Evolutionary conservation across 2,113 vertebrate genomes (phyloP).

Genomic region (Antechinus flavipes): DNA sequence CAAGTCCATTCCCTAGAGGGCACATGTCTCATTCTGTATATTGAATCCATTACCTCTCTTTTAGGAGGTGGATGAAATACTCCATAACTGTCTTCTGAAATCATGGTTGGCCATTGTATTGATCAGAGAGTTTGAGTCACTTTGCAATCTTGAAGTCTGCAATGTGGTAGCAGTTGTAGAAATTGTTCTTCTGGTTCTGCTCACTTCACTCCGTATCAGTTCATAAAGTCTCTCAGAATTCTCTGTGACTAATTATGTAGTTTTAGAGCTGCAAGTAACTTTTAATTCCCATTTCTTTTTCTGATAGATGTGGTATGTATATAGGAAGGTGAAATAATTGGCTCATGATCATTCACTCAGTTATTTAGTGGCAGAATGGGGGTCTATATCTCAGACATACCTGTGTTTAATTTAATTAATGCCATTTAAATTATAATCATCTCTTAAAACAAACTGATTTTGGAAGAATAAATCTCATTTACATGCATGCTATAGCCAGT

Average conservation of each 20-base stretch:
- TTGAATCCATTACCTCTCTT: not conserved
- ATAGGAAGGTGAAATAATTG: not conserved
- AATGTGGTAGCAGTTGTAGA: not conserved
- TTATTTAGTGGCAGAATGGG: constrained; percentile 34
- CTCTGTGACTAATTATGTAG: not conserved
- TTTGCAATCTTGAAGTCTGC: not conserved
- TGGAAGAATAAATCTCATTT: constrained; percentile 41
- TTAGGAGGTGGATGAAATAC: not conserved
- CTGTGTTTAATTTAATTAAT: not conserved
- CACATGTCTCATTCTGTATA: not conserved
- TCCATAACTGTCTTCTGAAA: not conserved
- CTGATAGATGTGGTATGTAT: not conserved
- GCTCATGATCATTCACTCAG: constrained; percentile 27
- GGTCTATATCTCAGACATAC: constrained; percentile 20
- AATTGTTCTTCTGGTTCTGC: not conserved
- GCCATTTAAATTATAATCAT: not conserved
- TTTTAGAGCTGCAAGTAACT: not conserved
- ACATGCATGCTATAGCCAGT: constrained; percentile 38
- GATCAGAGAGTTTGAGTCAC: not conserved
- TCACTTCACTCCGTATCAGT: not conserved
- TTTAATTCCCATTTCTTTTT: not conserved
- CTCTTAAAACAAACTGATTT: constrained; percentile 37
- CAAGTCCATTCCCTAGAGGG: not conserved
- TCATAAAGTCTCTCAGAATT: not conserved
- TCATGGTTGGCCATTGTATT: not conserved